A percentile compares a stretch with the other conserved stretches of the same genome.
phyloP scores from a whole-genome alignment of 2,113 vertebrate genomes.

The Pongo pygmaeus region DNA sequence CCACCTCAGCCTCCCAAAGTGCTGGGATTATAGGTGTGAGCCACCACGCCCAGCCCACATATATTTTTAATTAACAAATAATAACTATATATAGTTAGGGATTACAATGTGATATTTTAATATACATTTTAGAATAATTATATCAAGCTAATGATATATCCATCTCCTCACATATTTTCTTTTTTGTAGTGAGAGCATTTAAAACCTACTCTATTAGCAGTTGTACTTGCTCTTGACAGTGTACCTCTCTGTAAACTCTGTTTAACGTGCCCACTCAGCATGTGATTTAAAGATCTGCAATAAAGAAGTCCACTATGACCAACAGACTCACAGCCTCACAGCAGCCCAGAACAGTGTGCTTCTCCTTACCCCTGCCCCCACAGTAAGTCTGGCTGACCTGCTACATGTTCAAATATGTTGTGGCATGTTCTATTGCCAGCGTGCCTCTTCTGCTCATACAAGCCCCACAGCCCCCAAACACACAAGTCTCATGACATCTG shows the following conservation, averaged over 20 bases:
- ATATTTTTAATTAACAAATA: not conserved
- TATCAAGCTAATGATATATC: not conserved
- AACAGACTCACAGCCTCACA: not conserved
- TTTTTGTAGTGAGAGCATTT: not conserved
- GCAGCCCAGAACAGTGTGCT: not conserved
- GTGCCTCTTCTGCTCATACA: too few species aligned
- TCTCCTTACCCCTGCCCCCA: not conserved
- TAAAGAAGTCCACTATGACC: not conserved
- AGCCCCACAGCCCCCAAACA: too few species aligned
- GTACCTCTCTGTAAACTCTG: not conserved
- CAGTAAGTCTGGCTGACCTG: too few species aligned
- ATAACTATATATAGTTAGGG: not conserved
- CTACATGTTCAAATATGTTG: not conserved
- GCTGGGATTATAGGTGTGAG: too few species aligned
- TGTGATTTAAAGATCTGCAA: not conserved
- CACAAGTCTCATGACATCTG: not conserved
- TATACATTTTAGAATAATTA: not conserved
- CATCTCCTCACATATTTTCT: not conserved
- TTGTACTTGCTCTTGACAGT: not conserved
- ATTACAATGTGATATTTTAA: too few species aligned
- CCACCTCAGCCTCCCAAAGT: too few species aligned
- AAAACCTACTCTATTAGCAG: not conserved
- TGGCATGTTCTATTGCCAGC: fast-evolving
- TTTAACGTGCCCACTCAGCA: not conserved
- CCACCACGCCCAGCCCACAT: too few species aligned